Evolutionary conservation across 2,888 invertebrate genomes (phyloP), one percentile per base, ranked within the genome.

Genomic region (Sphaerophoria taeniata): DNA sequence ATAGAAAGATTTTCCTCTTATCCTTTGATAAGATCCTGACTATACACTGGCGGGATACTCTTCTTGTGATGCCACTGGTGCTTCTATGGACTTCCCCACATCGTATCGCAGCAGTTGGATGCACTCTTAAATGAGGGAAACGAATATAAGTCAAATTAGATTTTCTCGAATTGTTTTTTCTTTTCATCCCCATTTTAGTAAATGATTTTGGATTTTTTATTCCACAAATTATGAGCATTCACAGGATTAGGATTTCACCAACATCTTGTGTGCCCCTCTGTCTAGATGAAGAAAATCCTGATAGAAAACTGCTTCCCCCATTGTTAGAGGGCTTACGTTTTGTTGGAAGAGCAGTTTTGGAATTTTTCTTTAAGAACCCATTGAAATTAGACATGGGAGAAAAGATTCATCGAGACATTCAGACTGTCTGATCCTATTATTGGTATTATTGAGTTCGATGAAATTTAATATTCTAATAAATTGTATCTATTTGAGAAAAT

Each of bases 91-190:
- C 24, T 24, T 24, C 24, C 24, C 65, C 7, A 36, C 2, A 6
- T 14, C 33, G 11, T 3, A 31, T 14, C 36, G 36, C 24, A 24
- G 39, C 24, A 43, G 12, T 53, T 67, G 47, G 3, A 53, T 67
- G 67, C 34, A 31, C 24, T 24, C 24, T 39, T 12, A 7, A 39
- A 53, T 39, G 70, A 61, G 34, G 67, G 34, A 34, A 12, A 43
- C 9, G 65, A 85, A 73, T 77, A 72, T 80, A 47, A 81, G 73
- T 85, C 81, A 85, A 85, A 80, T 85, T 85, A 76, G 81, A 81
- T 81, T 84, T 80, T 63, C 45, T 70, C 58, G 65, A 85, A 85
- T 80, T 76, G 63, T 34, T 55, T 65, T 24, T 69, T 56, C 34
- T 60, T 9, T 63, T 11, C 11, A 53, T 55, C 11, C 34, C 55